phyloP scores from a whole-genome alignment of 2,888 invertebrate genomes.

The Choreutis nemorana region DNA sequence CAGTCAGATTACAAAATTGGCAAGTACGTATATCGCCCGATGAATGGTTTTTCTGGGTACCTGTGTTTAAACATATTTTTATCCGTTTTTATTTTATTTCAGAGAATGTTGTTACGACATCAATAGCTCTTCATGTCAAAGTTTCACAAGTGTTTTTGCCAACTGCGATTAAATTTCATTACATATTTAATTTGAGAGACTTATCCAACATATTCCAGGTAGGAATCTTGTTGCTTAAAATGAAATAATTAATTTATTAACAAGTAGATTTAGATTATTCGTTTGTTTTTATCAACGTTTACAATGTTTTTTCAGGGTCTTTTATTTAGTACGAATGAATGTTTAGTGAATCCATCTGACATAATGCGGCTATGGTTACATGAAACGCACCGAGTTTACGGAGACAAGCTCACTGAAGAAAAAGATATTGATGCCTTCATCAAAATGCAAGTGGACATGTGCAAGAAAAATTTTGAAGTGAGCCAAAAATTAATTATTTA shows the following conservation, averaged over 20 bases:
- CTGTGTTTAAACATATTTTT: not conserved
- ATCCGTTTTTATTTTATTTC: conserved; percentile 14
- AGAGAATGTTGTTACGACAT: conserved; percentile 79
- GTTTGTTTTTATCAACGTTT: conserved; percentile 7
- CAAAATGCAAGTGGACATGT: conserved; percentile 88
- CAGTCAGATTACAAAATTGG: conserved; percentile 71
- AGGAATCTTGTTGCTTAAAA: conserved; percentile 12
- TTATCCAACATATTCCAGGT: conserved; percentile 95
- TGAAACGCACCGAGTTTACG: conserved; percentile 92
- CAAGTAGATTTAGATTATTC: no score
- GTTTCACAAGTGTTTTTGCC: conserved; percentile 89
- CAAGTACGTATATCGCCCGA: conserved; percentile 33
- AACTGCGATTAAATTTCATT: conserved; percentile 96
- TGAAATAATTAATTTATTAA: no score
- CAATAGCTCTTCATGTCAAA: conserved; percentile 86
- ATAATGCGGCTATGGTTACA: conserved; percentile 92
- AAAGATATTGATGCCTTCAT: conserved; percentile 90
- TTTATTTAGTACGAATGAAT: conserved; percentile 89
- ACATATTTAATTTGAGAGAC: conserved; percentile 94
- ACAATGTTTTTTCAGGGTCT: conserved; percentile 72
- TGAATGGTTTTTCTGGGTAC: not conserved
- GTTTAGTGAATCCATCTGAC: conserved; percentile 80
- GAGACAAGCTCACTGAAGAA: conserved; percentile 91
- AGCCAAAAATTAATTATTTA: not conserved
- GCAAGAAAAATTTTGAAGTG: conserved; percentile 92